phyloP scores from a whole-genome alignment of 2,797 vertebrate genomes.

The Bufotes viridis region DNA sequence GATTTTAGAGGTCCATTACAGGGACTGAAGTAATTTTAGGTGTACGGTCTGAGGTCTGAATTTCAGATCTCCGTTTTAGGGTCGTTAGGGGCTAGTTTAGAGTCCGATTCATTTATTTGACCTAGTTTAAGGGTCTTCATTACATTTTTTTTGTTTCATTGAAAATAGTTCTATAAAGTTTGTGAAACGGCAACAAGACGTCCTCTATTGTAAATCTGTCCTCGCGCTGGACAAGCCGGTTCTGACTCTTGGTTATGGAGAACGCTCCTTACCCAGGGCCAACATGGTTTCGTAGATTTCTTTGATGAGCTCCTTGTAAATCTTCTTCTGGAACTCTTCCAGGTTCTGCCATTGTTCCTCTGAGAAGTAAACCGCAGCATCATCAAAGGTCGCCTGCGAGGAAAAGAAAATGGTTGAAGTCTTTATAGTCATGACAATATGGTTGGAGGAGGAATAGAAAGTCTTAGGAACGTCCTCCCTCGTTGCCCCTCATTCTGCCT shows the following conservation, averaged over 20 bases:
- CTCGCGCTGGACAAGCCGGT: too few relatives aligned
- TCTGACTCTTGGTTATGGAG: too few relatives aligned
- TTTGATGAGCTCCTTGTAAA: conserved; percentile 62
- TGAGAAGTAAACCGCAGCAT: conserved; percentile 42
- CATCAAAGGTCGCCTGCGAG: conserved; percentile 42
- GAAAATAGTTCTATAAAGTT: too few relatives aligned
- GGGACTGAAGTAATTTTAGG: too few relatives aligned
- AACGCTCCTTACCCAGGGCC: conserved; percentile 50
- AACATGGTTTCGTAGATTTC: conserved; percentile 61
- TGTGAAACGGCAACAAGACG: too few relatives aligned
- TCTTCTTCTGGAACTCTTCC: conserved; percentile 44
- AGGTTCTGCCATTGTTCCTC: conserved; percentile 39
- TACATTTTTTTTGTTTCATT: not conserved
- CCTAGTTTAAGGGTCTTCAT: too few relatives aligned
- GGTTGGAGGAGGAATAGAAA: not conserved
- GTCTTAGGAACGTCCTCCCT: not conserved
- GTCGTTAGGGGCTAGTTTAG: too few relatives aligned
- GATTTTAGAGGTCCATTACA: too few relatives aligned
- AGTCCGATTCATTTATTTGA: too few relatives aligned
- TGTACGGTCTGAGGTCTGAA: too few relatives aligned
- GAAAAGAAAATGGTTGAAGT: not conserved
- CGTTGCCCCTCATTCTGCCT: not conserved
- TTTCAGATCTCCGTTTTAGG: too few relatives aligned
- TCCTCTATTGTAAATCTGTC: not conserved
- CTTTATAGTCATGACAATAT: not conserved